Conservation (phyloP, 2,888 invertebrate genomes). For the Brachycybe producta region DNA sequence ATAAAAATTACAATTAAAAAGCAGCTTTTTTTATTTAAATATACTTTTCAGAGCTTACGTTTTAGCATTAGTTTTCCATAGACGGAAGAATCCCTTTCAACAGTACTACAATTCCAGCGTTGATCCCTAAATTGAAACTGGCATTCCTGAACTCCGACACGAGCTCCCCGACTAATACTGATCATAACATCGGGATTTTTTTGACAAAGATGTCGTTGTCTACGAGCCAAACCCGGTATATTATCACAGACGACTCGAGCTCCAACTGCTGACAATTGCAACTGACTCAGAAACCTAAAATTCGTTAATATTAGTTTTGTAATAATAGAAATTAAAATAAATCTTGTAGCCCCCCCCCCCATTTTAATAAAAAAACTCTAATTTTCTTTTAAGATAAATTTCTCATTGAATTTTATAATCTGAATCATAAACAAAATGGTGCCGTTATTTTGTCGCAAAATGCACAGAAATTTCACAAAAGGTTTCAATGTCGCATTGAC, state of each 20-base stretch:
- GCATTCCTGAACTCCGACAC: constrained; percentile 34
- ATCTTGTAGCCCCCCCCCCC: too few species aligned
- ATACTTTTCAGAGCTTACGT: too few species aligned
- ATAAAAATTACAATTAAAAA: too few species aligned
- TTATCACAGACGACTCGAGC: constrained; percentile 31
- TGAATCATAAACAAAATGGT: too few species aligned
- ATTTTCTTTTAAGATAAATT: too few species aligned
- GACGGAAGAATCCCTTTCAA: constrained; percentile 33
- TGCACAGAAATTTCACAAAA: too few species aligned
- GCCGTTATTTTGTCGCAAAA: too few species aligned
- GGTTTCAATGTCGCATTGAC: too few species aligned
- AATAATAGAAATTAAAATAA: too few species aligned
- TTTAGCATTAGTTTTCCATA: constrained; percentile 35
- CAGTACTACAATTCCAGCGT: constrained; percentile 35
- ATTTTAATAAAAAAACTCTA: too few species aligned
- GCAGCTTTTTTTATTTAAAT: too few species aligned
- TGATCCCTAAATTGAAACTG: constrained; percentile 33
- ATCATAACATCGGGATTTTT: constrained; percentile 34
- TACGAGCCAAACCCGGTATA: constrained; percentile 34
- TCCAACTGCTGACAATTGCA: constrained; percentile 31
- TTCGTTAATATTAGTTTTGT: background rate
- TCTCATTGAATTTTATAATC: too few species aligned
- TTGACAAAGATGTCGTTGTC: constrained; percentile 34
- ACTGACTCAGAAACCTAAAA: constrained; percentile 32
- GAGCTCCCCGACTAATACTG: constrained; percentile 32